Evolutionary conservation across 1,140 invertebrate genomes (phyloP).

Genomic region (Anastrepha obliqua): DNA sequence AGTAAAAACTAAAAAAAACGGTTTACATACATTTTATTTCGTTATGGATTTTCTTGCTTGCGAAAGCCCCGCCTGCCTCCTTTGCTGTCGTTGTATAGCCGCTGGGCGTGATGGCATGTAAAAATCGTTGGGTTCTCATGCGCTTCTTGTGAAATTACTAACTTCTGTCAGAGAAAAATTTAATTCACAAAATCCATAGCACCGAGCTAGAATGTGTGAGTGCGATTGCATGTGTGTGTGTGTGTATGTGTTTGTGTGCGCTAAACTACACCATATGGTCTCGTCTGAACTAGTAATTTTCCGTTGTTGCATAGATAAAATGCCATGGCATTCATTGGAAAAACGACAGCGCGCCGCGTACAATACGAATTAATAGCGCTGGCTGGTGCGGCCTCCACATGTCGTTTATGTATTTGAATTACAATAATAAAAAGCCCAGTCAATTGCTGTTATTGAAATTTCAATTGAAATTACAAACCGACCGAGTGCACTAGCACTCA

Average conservation of each 20-base stretch:
- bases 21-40: neutral
- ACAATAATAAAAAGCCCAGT: constrained; percentile 21
- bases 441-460: constrained; percentile 49
- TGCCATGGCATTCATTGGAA: constrained; percentile 1
- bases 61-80: too few species aligned
- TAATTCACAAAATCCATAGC: neutral
- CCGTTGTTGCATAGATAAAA: neutral
- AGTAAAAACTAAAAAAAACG: neutral
- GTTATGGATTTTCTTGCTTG: constrained; percentile 1
- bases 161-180: neutral
- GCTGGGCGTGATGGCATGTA: neutral
- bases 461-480: constrained; percentile 41
- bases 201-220: neutral
- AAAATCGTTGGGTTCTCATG: constrained; percentile 8
- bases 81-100: neutral
- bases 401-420: neutral
- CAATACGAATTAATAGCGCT: neutral
- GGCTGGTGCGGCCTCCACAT: neutral
- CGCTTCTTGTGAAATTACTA: constrained; percentile 22
- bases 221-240: neutral
- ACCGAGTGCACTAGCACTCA: neutral
- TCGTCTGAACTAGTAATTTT: constrained; percentile 12
- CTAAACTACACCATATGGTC: constrained; percentile 1
- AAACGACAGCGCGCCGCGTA: neutral
- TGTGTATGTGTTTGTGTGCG: neutral